Evolutionary conservation across 2,797 vertebrate genomes (phyloP), one percentile per base, ranked within the genome.

Genomic region (Saguinus oedipus): DNA sequence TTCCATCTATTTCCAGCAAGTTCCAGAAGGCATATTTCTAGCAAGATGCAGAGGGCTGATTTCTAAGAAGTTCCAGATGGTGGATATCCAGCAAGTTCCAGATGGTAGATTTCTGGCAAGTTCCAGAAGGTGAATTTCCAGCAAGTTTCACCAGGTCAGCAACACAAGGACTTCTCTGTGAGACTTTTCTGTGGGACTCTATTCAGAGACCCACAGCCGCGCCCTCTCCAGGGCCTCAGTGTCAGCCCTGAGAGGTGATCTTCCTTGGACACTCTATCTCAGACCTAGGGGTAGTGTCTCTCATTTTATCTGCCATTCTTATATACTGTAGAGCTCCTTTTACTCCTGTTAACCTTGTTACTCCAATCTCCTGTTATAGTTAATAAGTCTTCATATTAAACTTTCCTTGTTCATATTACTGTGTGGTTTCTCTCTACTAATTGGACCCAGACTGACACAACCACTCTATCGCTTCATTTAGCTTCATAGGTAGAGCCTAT

Each of bases 331-430:
- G 20, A 50, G 46, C 72, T 86, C 24, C 44, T 50, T 72, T 91
- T 50, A 33, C 57, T 90, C 55, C 48, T 82, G 14, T 10, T 48
- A 78, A 46, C 19, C 86, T 39, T 27, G 30, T 39, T 70, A 76
- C 55, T 88, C n/a, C 44, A 81, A 39, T 61, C 27, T 20, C 44
- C 64, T 68, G 11, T 75, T 86, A 46, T 3, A 91, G n/a, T 85
- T 96, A 94, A n/a, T 82, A 91, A 59, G 84, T 83, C 36, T 97
- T 78, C 76, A 72, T 48, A 61, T 82, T 93, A 93, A 93, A 83
- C 26, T 44, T 83, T 88, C 26, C 36, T 46, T 83, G 3, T 89
- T 91, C 68, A 91, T 92, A 84, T 85, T 44, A 70, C 76, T 74
- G 7, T 76, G 17, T 53, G 46, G 42, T 83, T 97, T 94, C 53